Percentiles rank a stretch among this genome's conserved stretches.
Evolutionary conservation across 2,888 invertebrate species (phyloP).

Genomic region (Pandemis cinnamomeana): DNA sequence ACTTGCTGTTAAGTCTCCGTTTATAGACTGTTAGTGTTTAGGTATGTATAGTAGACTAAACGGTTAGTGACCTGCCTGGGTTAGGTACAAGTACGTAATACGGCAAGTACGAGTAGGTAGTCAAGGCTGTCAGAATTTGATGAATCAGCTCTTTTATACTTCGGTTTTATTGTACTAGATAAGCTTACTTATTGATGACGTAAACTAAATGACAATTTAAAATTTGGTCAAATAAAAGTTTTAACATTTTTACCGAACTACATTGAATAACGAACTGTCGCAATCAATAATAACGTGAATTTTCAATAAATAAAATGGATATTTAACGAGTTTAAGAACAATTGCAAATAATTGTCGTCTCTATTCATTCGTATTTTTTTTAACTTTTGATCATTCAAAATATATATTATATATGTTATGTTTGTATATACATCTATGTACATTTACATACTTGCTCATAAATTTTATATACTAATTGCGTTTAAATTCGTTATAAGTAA

Average conservation of each 20-base stretch:
- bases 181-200: not conserved
- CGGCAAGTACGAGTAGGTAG: not conserved
- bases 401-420: too few relatives aligned
- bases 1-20: not conserved
- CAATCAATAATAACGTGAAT: not conserved
- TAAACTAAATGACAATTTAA: not conserved
- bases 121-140: constrained; percentile 6
- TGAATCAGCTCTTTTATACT: constrained; percentile 25
- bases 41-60: constrained; percentile 2
- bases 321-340: too few relatives aligned
- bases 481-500: too few relatives aligned
- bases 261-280: not conserved
- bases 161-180: not conserved
- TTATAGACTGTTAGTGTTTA: constrained; percentile 1
- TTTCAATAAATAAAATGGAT: too few relatives aligned
- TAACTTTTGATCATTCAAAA: too few relatives aligned
- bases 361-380: too few relatives aligned
- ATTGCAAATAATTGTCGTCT: too few relatives aligned
- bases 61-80: constrained; percentile 19
- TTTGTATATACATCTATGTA: too few relatives aligned
- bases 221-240: not conserved
- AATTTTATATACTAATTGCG: too few relatives aligned
- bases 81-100: constrained; percentile 10
- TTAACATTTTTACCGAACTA: not conserved
- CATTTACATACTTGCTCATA: too few relatives aligned